Conservation (phyloP, 2,113 vertebrate genomes). For the Furnarius figulus region DNA sequence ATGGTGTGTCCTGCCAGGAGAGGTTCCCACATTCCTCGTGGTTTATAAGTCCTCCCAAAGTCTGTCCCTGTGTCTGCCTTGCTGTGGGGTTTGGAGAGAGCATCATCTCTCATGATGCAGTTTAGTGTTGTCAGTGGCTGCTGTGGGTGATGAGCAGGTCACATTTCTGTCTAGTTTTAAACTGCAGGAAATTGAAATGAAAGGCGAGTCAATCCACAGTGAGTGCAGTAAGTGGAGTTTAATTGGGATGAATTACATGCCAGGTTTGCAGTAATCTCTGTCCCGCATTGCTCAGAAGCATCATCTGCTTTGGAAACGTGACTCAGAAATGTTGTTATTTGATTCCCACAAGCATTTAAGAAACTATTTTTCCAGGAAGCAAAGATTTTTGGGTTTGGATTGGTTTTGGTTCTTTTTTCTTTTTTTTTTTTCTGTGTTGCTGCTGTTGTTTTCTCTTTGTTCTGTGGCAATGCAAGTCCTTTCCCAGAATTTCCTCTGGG, state of each 20-base stretch:
- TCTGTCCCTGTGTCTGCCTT: not conserved
- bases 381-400: constrained; percentile 4
- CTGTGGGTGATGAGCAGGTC: not conserved
- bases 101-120: accelerated
- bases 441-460: constrained; percentile 26
- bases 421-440: not conserved
- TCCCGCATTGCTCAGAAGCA: constrained; percentile 54
- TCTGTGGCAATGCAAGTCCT: not conserved
- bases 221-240: constrained; percentile 25
- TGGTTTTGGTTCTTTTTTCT: not conserved
- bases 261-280: constrained; percentile 26
- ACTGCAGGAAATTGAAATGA: not conserved
- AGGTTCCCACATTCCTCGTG: accelerated
- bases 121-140: not conserved
- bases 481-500: constrained; percentile 21
- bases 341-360: constrained; percentile 43
- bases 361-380: constrained; percentile 68
- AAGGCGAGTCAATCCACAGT: not conserved
- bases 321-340: constrained; percentile 65
- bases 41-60: not conserved
- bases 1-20: accelerated
- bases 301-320: constrained; percentile 63
- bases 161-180: not conserved
- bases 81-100: not conserved
- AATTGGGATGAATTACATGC: constrained; percentile 41